Percentiles rank a stretch among this genome's conserved stretches.
These are phyloP conservation scores for Chionodraco myersi DNA, from an alignment of 2,113 vertebrate genomes.

Conservation along the genomic window DNA sequence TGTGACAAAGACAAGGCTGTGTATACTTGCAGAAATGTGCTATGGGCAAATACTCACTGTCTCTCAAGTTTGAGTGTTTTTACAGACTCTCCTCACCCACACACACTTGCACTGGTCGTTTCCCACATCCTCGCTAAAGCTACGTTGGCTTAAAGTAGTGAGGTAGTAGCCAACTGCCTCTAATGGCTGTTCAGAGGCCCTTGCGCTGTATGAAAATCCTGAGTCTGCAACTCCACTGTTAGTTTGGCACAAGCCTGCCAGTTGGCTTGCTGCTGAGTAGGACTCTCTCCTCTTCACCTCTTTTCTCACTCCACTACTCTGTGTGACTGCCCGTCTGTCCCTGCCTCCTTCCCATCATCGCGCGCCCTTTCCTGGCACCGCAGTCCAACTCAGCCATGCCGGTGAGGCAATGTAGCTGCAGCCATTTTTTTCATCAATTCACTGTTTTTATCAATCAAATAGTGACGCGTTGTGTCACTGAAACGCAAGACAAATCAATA, in stretches of 20 bases:
- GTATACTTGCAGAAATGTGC: conserved; percentile 48
- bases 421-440: too few species aligned
- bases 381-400: conserved; percentile 6
- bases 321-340: conserved; percentile 61
- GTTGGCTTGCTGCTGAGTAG: conserved; percentile 75
- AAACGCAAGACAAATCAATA: too few species aligned
- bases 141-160: conserved; percentile 58
- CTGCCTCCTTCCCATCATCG: conserved; percentile 65
- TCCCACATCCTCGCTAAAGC: conserved; percentile 63
- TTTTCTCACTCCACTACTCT: conserved; percentile 68
- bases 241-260: conserved; percentile 72
- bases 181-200: conserved; percentile 71
- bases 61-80: conserved; percentile 54
- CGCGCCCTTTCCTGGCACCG: conserved; percentile 42
- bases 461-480: too few species aligned
- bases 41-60: conserved; percentile 45
- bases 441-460: not conserved
- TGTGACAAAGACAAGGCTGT: conserved; percentile 59
- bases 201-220: conserved; percentile 58
- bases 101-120: conserved; percentile 44
- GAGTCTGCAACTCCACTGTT: conserved; percentile 72
- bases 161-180: conserved; percentile 51
- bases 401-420: not conserved
- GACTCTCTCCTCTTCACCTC: conserved; percentile 62
- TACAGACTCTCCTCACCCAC: conserved; percentile 39